Conservation (phyloP, 2,797 vertebrate species). For the Ctenopoma kingsleyae region DNA sequence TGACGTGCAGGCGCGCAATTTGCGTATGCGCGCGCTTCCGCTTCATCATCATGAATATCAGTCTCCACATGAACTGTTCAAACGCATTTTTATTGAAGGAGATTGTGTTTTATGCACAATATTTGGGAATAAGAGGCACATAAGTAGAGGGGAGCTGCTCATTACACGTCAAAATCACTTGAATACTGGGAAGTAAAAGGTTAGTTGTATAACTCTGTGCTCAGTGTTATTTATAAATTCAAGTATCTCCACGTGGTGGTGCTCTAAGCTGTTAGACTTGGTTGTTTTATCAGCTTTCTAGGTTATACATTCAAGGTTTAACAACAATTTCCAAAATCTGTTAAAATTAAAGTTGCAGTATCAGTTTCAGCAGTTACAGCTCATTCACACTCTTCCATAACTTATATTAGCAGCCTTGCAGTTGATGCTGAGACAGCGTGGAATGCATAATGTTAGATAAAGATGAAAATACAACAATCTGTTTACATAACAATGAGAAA, state of each 20-base stretch:
- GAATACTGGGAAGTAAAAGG: not conserved
- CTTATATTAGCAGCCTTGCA: conserved; percentile 9
- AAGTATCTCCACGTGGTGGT: conserved; percentile 44
- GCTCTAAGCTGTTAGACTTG: conserved; percentile 13
- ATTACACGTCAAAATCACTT: not conserved
- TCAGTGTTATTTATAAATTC: not conserved
- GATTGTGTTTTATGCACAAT: conserved; percentile 11
- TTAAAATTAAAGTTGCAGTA: not conserved
- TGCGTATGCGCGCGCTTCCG: not conserved
- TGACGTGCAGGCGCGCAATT: not conserved
- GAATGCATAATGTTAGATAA: conserved; percentile 19
- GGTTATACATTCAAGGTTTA: conserved; percentile 1
- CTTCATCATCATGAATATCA: not conserved
- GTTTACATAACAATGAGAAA: not conserved
- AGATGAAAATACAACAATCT: not conserved
- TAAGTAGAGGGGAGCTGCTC: not conserved
- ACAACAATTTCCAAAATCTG: conserved; percentile 1
- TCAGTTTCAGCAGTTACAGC: conserved; percentile 3
- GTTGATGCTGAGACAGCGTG: conserved; percentile 11
- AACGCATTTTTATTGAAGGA: conserved; percentile 25
- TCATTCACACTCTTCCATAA: not conserved
- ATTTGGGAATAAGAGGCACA: conserved; percentile 3
- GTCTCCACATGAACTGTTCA: not conserved
- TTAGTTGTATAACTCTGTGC: not conserved
- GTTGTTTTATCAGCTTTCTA: conserved; percentile 1